Percentiles rank a stretch among this genome's conserved stretches.
Conservation (phyloP, 2,888 invertebrate genomes). For the Brenthis daphne region DNA sequence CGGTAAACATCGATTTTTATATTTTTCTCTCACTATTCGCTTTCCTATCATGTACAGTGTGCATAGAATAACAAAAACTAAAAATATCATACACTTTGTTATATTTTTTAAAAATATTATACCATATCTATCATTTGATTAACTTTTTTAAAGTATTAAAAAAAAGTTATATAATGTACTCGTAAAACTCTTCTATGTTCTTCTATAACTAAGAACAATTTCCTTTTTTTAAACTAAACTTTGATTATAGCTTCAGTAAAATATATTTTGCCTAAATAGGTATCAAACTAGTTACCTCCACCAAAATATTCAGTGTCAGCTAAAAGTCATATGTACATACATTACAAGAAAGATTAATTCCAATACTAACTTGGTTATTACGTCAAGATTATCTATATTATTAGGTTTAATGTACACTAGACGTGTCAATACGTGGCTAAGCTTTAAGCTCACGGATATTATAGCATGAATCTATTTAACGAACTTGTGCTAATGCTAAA, state of each 20-base stretch:
- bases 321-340: neutral
- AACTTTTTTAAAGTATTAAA: too few relatives aligned
- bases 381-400: conserved; percentile 12
- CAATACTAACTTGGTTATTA: conserved; percentile 5
- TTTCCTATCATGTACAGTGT: conserved; percentile 22
- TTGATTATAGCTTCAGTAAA: too few relatives aligned
- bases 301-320: too few relatives aligned
- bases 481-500: conserved; percentile 1
- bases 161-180: too few relatives aligned
- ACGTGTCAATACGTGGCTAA: conserved; percentile 14
- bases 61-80: neutral
- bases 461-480: conserved; percentile 1
- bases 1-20: conserved; percentile 26
- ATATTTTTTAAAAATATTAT: too few relatives aligned
- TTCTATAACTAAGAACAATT: too few relatives aligned
- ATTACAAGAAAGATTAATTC: neutral
- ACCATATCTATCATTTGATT: too few relatives aligned
- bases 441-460: conserved; percentile 9
- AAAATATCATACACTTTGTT: neutral
- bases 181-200: too few relatives aligned
- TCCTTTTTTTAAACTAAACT: too few relatives aligned
- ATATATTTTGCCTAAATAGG: too few relatives aligned
- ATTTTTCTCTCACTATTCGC: conserved; percentile 20
- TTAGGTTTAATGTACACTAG: conserved; percentile 10
- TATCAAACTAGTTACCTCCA: too few relatives aligned